Evolutionary conservation across 2,888 invertebrate genomes (phyloP), one percentile per base, ranked within the genome.

Genomic region (Isoperla grammatica): DNA sequence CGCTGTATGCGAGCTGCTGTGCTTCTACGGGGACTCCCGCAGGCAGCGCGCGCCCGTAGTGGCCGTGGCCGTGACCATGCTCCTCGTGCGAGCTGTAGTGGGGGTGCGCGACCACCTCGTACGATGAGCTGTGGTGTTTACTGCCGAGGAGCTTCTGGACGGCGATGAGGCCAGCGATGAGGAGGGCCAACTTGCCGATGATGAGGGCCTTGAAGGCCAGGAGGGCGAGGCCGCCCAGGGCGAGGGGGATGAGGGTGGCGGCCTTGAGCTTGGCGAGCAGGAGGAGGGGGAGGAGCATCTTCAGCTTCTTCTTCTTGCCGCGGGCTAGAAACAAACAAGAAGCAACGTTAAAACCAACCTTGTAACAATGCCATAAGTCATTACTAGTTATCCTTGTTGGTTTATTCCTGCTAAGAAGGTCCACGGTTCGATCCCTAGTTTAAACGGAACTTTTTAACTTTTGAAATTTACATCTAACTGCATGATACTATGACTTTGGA

Each of bases 121-220:
- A 89, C 70, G 86, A 87, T 68, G 86, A 84, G 61, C 80, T 74
- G 9, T 79, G 83, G 62, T 83, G 78, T 72, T 88, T 87, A 50
- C 83, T 81, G 55, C 83, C 85, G 49, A 90, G 75, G 3, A 91
- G 78, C 71, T 91, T 91, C 78, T 90, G 90, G 57, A 91, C 75
- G 0, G 88, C 90, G 62, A 91, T 82, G 62, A 90, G 80, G 61
- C 82, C 84, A 56, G 89, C 85, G 64, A 91, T 82, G 58, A 90
- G 78, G 19, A 92, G 79, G 2, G 91, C 90, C 63, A 91, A 83
- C 79, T 92, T 92, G 68, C 89, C 90, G 67, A 91, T 81, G 70
- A 90, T 76, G 67, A 92, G 79, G 63, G 91, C 91, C 80, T 92
- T 91, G 80, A 91, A 82, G 43, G 90, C 89, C 48, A 90, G 80